These are phyloP conservation scores for Phoeniculus purpureus DNA, from an alignment of 2,797 vertebrate genomes.

Conservation along the genomic window DNA sequence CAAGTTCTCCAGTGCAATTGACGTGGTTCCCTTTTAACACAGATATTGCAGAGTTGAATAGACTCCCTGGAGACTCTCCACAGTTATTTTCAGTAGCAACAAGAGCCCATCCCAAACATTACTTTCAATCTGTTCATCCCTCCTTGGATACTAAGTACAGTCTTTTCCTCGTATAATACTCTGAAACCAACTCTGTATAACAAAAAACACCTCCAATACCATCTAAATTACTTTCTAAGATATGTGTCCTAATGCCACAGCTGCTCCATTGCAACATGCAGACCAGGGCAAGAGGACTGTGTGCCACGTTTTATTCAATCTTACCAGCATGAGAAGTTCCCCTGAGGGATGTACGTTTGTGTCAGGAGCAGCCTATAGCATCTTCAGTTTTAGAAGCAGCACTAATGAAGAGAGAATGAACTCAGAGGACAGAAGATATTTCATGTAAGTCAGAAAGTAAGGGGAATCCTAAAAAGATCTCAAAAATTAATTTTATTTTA, in stretches of 20 bases:
- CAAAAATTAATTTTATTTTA: too few relatives aligned
- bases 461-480: neutral
- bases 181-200: neutral
- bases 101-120: constrained; percentile 54
- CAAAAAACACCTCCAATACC: neutral
- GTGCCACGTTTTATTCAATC: neutral
- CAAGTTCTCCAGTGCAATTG: constrained; percentile 20
- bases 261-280: neutral
- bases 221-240: neutral
- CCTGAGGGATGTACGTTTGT: neutral
- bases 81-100: constrained; percentile 49
- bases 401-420: neutral
- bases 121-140: constrained; percentile 64
- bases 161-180: constrained; percentile 23
- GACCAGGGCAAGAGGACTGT: neutral
- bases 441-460: neutral
- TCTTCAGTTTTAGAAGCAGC: neutral
- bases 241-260: neutral
- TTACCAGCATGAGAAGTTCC: neutral
- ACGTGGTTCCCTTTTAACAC: constrained; percentile 31
- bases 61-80: constrained; percentile 41
- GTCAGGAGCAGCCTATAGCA: neutral
- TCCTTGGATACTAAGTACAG: constrained; percentile 41
- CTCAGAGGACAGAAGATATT: neutral
- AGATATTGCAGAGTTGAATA: constrained; percentile 24